These are phyloP conservation scores for Antennarius maculatus DNA, from an alignment of 2,797 vertebrate genomes.

Conservation along the genomic window DNA sequence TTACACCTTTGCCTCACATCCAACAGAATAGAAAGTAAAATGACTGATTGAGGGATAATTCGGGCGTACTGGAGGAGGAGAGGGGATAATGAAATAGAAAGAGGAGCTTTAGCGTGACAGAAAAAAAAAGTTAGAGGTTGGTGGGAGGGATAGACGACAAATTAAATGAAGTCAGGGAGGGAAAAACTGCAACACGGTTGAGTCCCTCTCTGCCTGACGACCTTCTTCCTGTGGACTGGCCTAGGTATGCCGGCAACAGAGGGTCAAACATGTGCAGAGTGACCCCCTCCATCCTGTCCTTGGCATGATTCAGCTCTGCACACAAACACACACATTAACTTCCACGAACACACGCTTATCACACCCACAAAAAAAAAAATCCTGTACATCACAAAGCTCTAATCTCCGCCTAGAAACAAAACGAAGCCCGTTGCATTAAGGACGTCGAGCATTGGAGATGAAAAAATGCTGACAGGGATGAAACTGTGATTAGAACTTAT, in stretches of 20 bases:
- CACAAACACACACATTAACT: constrained; percentile 16
- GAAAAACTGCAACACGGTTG: constrained; percentile 7
- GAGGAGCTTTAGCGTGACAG: constrained; percentile 12
- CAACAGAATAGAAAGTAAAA: constrained; percentile 46
- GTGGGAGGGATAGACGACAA: neutral
- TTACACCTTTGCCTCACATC: constrained; percentile 64
- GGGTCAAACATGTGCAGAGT: constrained; percentile 74
- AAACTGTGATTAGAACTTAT: constrained; percentile 64
- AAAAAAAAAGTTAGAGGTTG: neutral
- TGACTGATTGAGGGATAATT: constrained; percentile 61
- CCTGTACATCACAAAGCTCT: constrained; percentile 9
- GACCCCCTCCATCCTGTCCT: constrained; percentile 73
- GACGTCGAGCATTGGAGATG: constrained; percentile 7
- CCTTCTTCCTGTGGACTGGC: constrained; percentile 63
- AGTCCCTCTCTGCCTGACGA: constrained; percentile 29
- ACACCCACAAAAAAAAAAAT: neutral
- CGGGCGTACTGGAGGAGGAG: neutral
- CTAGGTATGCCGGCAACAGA: constrained; percentile 17
- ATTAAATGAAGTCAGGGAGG: neutral
- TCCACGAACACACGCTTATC: neutral
- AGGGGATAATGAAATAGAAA: constrained; percentile 1
- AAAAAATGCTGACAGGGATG: constrained; percentile 55
- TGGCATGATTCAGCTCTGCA: constrained; percentile 10
- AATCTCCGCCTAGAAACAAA: constrained; percentile 41
- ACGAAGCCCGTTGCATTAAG: constrained; percentile 33